Evolutionary conservation across 53 echinoderm and acorn worm species (phyloP), one percentile per base, ranked within the genome.

Genomic region (Zoroaster sp.): DNA sequence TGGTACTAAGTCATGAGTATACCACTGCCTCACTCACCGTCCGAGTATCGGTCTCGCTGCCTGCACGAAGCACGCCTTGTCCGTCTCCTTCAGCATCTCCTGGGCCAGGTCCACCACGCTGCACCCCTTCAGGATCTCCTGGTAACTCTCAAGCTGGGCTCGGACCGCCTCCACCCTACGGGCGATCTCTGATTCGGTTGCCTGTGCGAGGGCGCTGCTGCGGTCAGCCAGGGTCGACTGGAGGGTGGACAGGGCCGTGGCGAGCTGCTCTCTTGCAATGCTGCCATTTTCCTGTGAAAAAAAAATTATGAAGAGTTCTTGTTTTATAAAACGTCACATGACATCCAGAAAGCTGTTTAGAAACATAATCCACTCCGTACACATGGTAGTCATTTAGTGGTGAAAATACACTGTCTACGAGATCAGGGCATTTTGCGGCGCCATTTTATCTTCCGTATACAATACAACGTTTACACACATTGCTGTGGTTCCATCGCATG

Each of bases 1-100:
- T 47, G 9, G 41, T 14, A 37, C 7, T 34, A 14, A 14, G 8
- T 47, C 49, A 14, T 10, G 14, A 10, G 8, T 47, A 47, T 47
- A 47, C 8, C 49, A 10, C 14, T 14, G 8, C 8, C 49, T 15
- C 18, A 44, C 71, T 80, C 33, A 90, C 91, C 79, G 74, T 41
- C 78, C 86, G 49, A 88, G 83, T 28, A 93, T 76, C 13, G 88
- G 95, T 46, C 65, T 74, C 31, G 83, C 88, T 9, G 82, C 87
- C 73, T 93, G 90, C 35, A 91, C 93, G 69, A 93, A 93, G 77
- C 93, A 93, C 21, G 93, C 86, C 75, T 93, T 89, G 54, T 93
- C 93, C 72, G 75, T 82, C 75, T 90, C 92, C 79, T 91, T 95
- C 21, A 93, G 76, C 75, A 95, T 86, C 53, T 93, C 90, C 78